Percentiles rank a stretch among this genome's conserved stretches.
phyloP scores from a whole-genome alignment of 1,140 invertebrate genomes.

The Geopemphigus sp. region DNA sequence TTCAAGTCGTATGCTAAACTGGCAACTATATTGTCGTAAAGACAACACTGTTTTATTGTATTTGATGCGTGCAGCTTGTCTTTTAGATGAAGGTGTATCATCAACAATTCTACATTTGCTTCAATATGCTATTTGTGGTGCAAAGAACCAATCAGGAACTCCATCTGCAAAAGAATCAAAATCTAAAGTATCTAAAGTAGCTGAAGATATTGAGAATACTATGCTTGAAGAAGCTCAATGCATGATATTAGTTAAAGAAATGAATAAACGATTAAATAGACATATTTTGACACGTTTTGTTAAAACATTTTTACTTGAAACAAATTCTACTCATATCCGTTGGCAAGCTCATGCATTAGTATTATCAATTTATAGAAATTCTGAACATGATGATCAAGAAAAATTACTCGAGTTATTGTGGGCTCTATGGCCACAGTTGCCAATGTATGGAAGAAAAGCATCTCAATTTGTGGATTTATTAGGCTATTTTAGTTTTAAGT shows the following conservation, averaged over 20 bases:
- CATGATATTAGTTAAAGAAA: constrained; percentile 47
- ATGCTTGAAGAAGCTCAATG: constrained; percentile 49
- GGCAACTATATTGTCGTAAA: constrained; percentile 86
- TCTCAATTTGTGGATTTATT: constrained; percentile 95
- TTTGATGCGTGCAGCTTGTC: constrained; percentile 74
- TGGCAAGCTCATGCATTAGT: constrained; percentile 93
- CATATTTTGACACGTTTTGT: constrained; percentile 76
- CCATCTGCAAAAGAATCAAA: constrained; percentile 41
- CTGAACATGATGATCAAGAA: constrained; percentile 72
- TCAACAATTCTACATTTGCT: constrained; percentile 86
- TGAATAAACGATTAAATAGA: constrained; percentile 63
- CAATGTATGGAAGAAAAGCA: constrained; percentile 87
- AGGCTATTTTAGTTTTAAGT: constrained; percentile 88
- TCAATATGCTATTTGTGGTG: constrained; percentile 77
- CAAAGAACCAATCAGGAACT: constrained; percentile 33
- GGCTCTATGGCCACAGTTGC: constrained; percentile 87
- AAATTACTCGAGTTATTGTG: constrained; percentile 79
- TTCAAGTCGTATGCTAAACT: constrained; percentile 85
- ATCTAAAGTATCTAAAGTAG: constrained; percentile 16
- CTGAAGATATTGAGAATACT: constrained; percentile 44
- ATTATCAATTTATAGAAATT: constrained; percentile 78
- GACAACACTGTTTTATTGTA: constrained; percentile 73
- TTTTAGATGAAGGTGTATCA: constrained; percentile 90
- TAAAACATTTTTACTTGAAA: constrained; percentile 87
- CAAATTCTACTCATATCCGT: constrained; percentile 85